A percentile compares a stretch with the other conserved stretches of the same genome.
phyloP scores from a whole-genome alignment of 2,797 vertebrate species.

The Labeo calbasu region DNA sequence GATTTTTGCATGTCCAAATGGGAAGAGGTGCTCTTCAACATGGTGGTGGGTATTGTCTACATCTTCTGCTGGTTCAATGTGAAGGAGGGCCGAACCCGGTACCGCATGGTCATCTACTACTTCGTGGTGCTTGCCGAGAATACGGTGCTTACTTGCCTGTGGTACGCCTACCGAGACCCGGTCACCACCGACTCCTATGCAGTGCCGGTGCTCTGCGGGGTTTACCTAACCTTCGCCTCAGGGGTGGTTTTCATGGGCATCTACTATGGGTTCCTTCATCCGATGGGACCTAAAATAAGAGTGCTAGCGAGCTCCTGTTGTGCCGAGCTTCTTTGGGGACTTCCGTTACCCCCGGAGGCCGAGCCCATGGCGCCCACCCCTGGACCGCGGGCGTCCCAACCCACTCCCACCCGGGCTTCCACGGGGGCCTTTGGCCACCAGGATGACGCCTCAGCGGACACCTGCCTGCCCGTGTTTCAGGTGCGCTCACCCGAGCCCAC shows the following conservation, averaged over 20 bases:
- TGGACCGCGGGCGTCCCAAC: constrained; percentile 83
- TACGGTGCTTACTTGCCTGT: constrained; percentile 94
- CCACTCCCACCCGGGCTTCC: constrained; percentile 83
- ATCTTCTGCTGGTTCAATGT: constrained; percentile 99
- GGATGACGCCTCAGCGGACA: constrained; percentile 86
- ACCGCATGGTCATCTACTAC: constrained; percentile 97
- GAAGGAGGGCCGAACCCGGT: constrained; percentile 96
- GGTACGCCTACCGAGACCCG: constrained; percentile 93
- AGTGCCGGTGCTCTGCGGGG: constrained; percentile 91
- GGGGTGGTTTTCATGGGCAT: constrained; percentile 93
- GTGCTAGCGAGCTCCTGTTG: constrained; percentile 95
- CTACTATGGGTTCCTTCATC: constrained; percentile 97
- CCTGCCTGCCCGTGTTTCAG: constrained; percentile 98
- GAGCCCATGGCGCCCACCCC: constrained; percentile 91
- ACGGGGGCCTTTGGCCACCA: constrained; percentile 79
- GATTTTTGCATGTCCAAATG: constrained; percentile 99
- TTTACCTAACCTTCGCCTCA: constrained; percentile 94
- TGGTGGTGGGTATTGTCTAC: constrained; percentile 99
- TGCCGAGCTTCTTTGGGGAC: constrained; percentile 97
- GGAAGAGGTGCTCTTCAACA: constrained; percentile 99
- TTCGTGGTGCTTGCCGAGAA: constrained; percentile 95
- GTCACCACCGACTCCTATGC: constrained; percentile 90
- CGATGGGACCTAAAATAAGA: constrained; percentile 88
- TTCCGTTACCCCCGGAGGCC: constrained; percentile 94
- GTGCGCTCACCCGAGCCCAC: constrained; percentile 89